These are phyloP conservation scores for Rhagonycha lutea DNA, from an alignment of 2,888 invertebrate species.

Conservation along the genomic window DNA sequence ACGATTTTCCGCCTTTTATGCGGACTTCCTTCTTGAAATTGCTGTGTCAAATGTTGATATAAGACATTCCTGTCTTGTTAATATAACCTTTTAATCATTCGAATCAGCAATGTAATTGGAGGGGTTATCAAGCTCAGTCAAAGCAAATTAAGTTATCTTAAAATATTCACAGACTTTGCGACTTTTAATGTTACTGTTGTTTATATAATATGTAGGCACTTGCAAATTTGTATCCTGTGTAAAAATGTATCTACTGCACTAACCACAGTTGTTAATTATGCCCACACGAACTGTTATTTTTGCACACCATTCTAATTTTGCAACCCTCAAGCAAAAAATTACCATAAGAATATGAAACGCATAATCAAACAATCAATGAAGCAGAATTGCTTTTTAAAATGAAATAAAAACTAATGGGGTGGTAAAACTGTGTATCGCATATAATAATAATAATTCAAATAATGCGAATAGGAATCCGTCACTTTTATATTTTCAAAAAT, in stretches of 20 bases:
- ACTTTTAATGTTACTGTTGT: background rate
- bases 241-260: background rate
- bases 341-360: background rate
- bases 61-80: background rate
- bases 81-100: background rate
- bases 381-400: background rate
- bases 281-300: background rate
- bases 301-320: background rate
- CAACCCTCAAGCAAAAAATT: background rate
- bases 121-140: background rate
- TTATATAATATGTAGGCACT: background rate
- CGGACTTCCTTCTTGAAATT: background rate
- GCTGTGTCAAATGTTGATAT: background rate
- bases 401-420: constrained; percentile 5
- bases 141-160: background rate
- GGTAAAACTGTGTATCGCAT: background rate
- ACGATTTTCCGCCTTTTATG: background rate
- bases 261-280: background rate
- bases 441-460: background rate
- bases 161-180: background rate
- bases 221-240: background rate
- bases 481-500: background rate
- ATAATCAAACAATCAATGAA: background rate
- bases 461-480: background rate
- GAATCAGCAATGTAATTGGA: background rate